Percentiles rank a stretch among this genome's conserved stretches.
Conservation (phyloP, 2,888 invertebrate genomes). For the Odontomyia ornata region DNA sequence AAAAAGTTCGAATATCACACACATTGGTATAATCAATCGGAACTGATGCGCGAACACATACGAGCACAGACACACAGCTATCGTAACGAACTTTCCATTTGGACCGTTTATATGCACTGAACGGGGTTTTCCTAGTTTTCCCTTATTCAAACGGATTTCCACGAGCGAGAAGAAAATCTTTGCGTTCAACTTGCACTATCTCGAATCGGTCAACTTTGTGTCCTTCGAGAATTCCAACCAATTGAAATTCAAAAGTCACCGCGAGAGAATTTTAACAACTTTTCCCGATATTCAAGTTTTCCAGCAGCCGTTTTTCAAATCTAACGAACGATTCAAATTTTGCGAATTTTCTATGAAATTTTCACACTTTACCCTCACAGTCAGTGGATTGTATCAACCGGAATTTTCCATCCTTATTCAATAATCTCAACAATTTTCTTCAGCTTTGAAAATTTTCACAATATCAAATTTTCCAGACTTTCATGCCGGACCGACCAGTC, state of each 20-base stretch:
- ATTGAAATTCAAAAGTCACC: conserved; percentile 1
- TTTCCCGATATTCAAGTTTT: conserved; percentile 14
- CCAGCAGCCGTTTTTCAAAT: background rate
- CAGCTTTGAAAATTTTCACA: conserved; percentile 51
- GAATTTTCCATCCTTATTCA: conserved; percentile 52
- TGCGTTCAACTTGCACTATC: background rate
- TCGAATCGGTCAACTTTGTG: background rate
- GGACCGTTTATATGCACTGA: conserved; percentile 21
- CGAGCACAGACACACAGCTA: conserved; percentile 12
- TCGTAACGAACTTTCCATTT: conserved; percentile 38
- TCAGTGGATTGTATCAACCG: conserved; percentile 52
- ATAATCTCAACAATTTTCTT: conserved; percentile 29
- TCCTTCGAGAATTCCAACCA: background rate
- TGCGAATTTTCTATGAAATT: background rate
- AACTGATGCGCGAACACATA: conserved; percentile 34
- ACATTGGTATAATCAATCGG: conserved; percentile 8
- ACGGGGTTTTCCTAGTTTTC: conserved; percentile 28
- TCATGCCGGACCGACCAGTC: conserved; percentile 42
- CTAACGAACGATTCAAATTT: conserved; percentile 9
- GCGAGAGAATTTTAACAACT: conserved; percentile 3
- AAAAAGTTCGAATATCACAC: conserved; percentile 29
- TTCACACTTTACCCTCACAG: conserved; percentile 33
- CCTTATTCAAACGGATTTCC: conserved; percentile 11
- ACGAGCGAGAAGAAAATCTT: background rate
- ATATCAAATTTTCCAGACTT: conserved; percentile 55